These are phyloP conservation scores for Thecophora atra DNA, from an alignment of 2,888 invertebrate genomes.

Conservation along the genomic window DNA sequence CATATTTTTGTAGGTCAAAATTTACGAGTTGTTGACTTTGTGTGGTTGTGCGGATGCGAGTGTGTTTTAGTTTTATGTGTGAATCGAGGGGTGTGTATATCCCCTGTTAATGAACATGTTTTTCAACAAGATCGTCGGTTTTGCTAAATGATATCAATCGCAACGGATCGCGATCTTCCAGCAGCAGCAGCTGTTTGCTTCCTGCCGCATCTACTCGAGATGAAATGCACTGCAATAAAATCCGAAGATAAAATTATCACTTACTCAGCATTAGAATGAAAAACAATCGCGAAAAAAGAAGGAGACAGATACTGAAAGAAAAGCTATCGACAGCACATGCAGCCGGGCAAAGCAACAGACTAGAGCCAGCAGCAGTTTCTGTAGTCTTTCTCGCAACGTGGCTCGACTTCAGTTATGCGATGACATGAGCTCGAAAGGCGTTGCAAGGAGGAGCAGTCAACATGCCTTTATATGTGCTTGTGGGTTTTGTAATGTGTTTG, in stretches of 20 bases:
- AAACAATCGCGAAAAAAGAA: conserved; percentile 13
- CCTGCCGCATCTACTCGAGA: neutral
- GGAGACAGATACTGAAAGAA: neutral
- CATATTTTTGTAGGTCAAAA: too few species aligned
- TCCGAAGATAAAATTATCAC: conserved; percentile 31
- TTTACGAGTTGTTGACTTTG: too few species aligned
- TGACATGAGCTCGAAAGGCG: too few species aligned
- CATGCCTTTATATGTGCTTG: neutral
- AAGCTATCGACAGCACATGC: neutral
- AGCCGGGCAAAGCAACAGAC: neutral
- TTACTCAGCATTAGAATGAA: conserved; percentile 13
- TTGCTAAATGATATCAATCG: neutral
- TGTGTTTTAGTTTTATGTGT: neutral
- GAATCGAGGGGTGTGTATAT: neutral
- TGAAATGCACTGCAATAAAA: conserved; percentile 13
- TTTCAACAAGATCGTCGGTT: neutral
- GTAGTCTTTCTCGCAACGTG: neutral
- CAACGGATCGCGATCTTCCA: too few species aligned
- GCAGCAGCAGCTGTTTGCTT: neutral
- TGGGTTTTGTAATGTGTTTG: neutral
- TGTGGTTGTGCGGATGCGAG: neutral
- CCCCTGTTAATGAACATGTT: conserved; percentile 6
- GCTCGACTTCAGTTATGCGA: too few species aligned
- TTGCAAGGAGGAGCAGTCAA: conserved; percentile 5
- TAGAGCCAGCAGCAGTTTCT: neutral